Conservation (phyloP, 1,140 invertebrate genomes). For the Sycophila sp. region DNA sequence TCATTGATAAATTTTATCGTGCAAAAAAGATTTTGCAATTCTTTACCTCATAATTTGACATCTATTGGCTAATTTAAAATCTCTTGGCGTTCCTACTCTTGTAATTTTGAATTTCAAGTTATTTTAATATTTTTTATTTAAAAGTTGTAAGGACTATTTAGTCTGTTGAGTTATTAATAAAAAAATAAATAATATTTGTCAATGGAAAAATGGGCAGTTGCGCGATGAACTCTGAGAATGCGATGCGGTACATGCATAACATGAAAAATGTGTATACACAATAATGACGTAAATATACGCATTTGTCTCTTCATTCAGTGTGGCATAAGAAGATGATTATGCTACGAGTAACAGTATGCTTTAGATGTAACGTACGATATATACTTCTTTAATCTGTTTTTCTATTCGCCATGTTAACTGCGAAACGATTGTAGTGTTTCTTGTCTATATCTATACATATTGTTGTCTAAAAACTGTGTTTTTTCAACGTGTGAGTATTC, state of each 20-base stretch:
- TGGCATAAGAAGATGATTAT: slow-evolving; percentile 38
- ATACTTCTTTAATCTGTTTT: slow-evolving; percentile 50
- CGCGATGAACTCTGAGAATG: not conserved
- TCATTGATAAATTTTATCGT: too few relatives aligned
- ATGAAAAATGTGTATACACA: slow-evolving; percentile 36
- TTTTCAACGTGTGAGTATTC: not conserved
- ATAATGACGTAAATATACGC: not conserved
- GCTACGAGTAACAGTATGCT: slow-evolving; percentile 50
- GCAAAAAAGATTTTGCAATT: too few relatives aligned
- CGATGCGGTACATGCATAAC: slow-evolving; percentile 34
- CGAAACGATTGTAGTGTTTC: slow-evolving; percentile 36
- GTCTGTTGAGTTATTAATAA: too few relatives aligned
- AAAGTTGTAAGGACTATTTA: too few relatives aligned
- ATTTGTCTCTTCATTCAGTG: slow-evolving; percentile 22
- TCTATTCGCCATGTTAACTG: slow-evolving; percentile 31
- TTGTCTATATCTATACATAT: slow-evolving; percentile 26
- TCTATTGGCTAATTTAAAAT: too few relatives aligned
- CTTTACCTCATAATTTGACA: too few relatives aligned
- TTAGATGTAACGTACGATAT: slow-evolving; percentile 56
- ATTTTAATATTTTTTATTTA: too few relatives aligned
- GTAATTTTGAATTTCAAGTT: too few relatives aligned
- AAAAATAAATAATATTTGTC: too few relatives aligned
- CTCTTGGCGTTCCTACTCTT: too few relatives aligned
- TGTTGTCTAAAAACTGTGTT: slow-evolving; percentile 28
- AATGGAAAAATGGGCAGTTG: not conserved